Evolutionary conservation across 2,888 invertebrate species (phyloP).

Genomic region (Aspidapion aeneum): DNA sequence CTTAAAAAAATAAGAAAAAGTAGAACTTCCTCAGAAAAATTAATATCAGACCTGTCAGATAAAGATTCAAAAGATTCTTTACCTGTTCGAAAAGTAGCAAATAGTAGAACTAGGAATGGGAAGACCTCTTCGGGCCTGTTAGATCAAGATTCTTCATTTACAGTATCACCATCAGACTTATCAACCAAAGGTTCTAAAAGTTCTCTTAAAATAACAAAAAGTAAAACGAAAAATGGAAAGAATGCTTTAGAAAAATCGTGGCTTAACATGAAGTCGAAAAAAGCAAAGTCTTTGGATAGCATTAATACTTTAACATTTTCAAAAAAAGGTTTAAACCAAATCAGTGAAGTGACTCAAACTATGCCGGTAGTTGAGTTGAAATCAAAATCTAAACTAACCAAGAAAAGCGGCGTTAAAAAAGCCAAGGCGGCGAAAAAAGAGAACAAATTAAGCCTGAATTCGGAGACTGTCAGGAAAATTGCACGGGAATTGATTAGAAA

Average conservation of each 20-base stretch:
- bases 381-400: slow-evolving; percentile 9
- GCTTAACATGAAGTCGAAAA: too few relatives aligned
- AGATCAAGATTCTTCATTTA: too few relatives aligned
- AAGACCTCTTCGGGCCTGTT: too few relatives aligned
- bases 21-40: background rate
- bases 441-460: slow-evolving; percentile 23
- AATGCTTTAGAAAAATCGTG: too few relatives aligned
- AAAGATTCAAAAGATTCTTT: slow-evolving; percentile 11
- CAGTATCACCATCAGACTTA: too few relatives aligned
- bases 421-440: slow-evolving; percentile 13
- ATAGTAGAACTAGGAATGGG: too few relatives aligned
- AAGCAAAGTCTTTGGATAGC: slow-evolving; percentile 25
- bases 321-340: background rate
- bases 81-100: background rate
- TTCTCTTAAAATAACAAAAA: too few relatives aligned
- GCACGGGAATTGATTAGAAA: slow-evolving; percentile 30
- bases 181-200: too few relatives aligned
- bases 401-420: slow-evolving; percentile 11
- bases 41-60: too few relatives aligned
- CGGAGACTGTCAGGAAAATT: slow-evolving; percentile 26
- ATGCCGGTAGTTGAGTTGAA: background rate
- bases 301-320: slow-evolving; percentile 17
- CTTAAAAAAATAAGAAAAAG: slow-evolving; percentile 12
- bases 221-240: too few relatives aligned
- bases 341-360: slow-evolving; percentile 15